A percentile compares a stretch with the other conserved stretches of the same genome.
These are phyloP conservation scores for Atta colombica DNA, from an alignment of 1,140 invertebrate genomes.

Conservation along the genomic window DNA sequence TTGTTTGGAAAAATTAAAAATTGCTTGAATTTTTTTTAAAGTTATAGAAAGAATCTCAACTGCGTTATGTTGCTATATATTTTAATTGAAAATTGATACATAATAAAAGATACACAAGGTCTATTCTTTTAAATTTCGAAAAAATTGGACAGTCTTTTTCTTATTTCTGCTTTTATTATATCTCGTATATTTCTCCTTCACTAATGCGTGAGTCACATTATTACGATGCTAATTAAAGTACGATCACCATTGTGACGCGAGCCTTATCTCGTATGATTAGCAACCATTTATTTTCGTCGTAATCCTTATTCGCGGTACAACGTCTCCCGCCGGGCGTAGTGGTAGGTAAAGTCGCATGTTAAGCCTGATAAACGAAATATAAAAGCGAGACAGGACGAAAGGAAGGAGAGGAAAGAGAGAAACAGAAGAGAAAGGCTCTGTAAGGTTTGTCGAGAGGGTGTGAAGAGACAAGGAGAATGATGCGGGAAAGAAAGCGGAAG, in stretches of 20 bases:
- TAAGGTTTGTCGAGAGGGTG: constrained; percentile 48
- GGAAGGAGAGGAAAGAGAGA: constrained; percentile 19
- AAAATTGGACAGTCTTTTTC: not conserved
- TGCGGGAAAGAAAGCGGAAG: constrained; percentile 18
- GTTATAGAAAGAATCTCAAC: no score
- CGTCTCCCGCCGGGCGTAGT: constrained; percentile 60
- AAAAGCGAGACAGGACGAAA: constrained; percentile 73
- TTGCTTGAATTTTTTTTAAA: not conserved
- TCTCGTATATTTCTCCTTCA: not conserved
- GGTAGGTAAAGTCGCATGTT: constrained; percentile 81
- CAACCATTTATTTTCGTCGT: constrained; percentile 64
- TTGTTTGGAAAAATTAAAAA: not conserved
- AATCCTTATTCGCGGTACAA: constrained; percentile 67
- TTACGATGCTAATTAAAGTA: constrained; percentile 43
- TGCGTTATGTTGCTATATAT: not conserved
- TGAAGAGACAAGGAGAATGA: constrained; percentile 50
- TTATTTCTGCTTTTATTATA: not conserved
- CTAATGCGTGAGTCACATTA: constrained; percentile 11
- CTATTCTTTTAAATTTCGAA: not conserved
- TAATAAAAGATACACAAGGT: not conserved
- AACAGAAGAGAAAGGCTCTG: not conserved
- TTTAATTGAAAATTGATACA: not conserved
- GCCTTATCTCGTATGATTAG: constrained; percentile 46
- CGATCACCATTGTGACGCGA: constrained; percentile 39
- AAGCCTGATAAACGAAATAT: constrained; percentile 82